phyloP scores from a whole-genome alignment of 1,140 invertebrate species.

The Manduca sexta region DNA sequence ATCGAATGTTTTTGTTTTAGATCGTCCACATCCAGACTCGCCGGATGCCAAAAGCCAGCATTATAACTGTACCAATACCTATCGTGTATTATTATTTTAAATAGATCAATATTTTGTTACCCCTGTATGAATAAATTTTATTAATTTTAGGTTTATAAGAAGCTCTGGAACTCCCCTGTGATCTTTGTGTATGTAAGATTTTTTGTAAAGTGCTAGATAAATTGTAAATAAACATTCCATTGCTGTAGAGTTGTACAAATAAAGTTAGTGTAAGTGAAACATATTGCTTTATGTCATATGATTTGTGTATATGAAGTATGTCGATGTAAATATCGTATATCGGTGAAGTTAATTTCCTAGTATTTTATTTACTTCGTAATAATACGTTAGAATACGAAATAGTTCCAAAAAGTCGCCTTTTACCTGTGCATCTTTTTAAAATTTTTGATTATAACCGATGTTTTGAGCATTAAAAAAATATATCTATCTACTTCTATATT shows the following conservation, averaged over 20 bases:
- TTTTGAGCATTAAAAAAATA: too few species aligned
- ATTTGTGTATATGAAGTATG: conserved; percentile 31
- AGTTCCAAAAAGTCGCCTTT: not conserved
- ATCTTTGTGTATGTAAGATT: conserved; percentile 57
- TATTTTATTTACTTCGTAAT: not conserved
- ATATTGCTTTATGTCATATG: not conserved
- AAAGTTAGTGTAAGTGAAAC: not conserved
- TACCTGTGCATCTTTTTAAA: too few species aligned
- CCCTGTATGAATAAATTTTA: conserved; percentile 39
- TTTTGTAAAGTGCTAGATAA: conserved; percentile 37
- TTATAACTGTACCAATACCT: conserved; percentile 58
- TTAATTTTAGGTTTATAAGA: conserved; percentile 31
- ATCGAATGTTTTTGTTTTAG: conserved; percentile 34
- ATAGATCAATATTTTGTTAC: conserved; percentile 59
- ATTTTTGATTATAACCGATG: too few species aligned
- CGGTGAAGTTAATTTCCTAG: not conserved
- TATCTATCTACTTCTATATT: too few species aligned
- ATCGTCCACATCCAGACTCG: conserved; percentile 61
- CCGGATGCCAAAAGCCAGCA: conserved; percentile 64
- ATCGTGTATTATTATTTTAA: conserved; percentile 29
- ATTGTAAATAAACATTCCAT: conserved; percentile 21
- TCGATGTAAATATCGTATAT: conserved; percentile 34
- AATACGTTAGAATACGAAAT: not conserved
- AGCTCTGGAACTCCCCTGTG: conserved; percentile 71
- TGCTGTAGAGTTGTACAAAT: conserved; percentile 32